phyloP scores from a whole-genome alignment of 2,797 vertebrate genomes.

The Hylomyscus alleni region DNA sequence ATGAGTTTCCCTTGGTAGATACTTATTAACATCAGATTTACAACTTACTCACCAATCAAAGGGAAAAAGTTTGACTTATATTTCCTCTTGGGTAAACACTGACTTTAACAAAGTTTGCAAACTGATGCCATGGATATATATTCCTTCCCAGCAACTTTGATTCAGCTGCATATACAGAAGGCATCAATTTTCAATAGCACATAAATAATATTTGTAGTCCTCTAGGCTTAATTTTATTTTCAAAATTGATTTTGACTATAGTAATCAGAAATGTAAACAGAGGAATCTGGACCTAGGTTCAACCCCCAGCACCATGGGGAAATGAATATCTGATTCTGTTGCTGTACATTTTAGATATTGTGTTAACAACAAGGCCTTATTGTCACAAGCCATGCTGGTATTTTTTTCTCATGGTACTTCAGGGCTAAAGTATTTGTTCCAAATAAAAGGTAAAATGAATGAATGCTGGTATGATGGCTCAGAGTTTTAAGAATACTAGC shows the following conservation, averaged over 20 bases:
- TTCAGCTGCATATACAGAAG: conserved; percentile 32
- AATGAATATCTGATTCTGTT: neutral
- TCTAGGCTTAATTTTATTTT: conserved; percentile 67
- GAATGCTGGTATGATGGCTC: neutral
- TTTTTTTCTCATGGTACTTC: neutral
- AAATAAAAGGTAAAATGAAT: neutral
- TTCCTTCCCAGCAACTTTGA: conserved; percentile 38
- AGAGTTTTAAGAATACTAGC: neutral
- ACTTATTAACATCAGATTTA: conserved; percentile 70
- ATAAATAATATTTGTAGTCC: conserved; percentile 42
- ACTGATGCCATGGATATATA: conserved; percentile 33
- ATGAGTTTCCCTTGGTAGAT: conserved; percentile 51
- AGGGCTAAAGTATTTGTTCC: neutral
- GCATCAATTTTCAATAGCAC: conserved; percentile 58
- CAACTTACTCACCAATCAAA: conserved; percentile 67
- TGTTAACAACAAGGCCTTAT: neutral
- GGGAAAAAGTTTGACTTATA: conserved; percentile 47
- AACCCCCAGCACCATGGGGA: neutral
- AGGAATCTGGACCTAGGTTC: neutral
- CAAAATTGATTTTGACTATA: conserved; percentile 45
- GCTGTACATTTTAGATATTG: conserved; percentile 18
- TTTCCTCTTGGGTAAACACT: conserved; percentile 62
- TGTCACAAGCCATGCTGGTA: conserved; percentile 2
- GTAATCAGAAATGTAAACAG: conserved; percentile 34
- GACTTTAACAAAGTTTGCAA: conserved; percentile 63